Percentiles rank a stretch among this genome's conserved stretches.
phyloP scores from a whole-genome alignment of 1,140 invertebrate species.

The Scylla paramamosain region DNA sequence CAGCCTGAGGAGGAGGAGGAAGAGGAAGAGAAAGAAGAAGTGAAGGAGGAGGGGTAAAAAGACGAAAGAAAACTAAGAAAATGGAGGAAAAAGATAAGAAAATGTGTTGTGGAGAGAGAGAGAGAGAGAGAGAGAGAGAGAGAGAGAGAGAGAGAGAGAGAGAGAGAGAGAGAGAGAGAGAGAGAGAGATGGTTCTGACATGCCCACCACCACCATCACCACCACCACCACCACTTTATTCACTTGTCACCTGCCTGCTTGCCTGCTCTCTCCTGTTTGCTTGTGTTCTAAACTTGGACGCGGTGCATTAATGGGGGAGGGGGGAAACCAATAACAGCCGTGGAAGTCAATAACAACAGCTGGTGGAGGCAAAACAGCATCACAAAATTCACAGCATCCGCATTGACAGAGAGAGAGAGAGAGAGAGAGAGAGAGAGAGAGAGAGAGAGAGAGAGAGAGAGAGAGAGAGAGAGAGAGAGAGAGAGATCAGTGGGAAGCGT shows the following conservation, averaged over 20 bases:
- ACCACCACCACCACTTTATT: no score
- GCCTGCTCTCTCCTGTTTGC: not conserved
- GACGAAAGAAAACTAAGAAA: not conserved
- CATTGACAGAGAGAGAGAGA: no score
- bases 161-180: conserved; percentile 6
- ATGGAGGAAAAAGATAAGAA: not conserved
- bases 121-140: conserved; percentile 5
- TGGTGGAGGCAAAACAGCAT: no score
- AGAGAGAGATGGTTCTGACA: not conserved
- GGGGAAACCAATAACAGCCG: not conserved
- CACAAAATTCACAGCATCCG: no score
- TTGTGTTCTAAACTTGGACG: not conserved
- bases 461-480: no score
- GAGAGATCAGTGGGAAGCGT: no score
- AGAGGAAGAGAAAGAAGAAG: not conserved
- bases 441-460: no score
- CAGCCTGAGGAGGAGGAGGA: not conserved
- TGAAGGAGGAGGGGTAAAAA: not conserved
- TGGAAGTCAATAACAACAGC: no score
- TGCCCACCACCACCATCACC: no score
- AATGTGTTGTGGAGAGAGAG: not conserved
- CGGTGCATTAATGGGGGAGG: no score
- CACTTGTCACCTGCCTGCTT: no score
- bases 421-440: no score
- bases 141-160: conserved; percentile 3